phyloP scores from a whole-genome alignment of 1,140 invertebrate species.

The Daktulosphaira vitifoliae region DNA sequence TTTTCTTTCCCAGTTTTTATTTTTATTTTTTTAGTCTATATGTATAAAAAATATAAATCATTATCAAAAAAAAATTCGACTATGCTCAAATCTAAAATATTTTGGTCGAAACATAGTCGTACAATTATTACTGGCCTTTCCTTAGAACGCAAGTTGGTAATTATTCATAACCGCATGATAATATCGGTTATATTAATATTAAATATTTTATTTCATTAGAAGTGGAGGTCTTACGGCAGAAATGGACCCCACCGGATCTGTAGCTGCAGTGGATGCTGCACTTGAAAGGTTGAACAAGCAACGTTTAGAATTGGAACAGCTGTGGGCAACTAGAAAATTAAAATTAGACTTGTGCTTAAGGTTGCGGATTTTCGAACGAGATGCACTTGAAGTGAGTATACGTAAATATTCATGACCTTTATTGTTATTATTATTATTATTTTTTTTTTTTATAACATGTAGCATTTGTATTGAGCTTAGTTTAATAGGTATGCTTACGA shows the following conservation, averaged over 20 bases:
- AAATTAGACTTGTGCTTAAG: slow-evolving; percentile 85
- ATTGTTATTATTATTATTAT: slow-evolving; percentile 13
- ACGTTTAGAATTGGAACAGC: slow-evolving; percentile 78
- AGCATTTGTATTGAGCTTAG: no score
- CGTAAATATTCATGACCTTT: background rate
- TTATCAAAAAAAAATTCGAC: background rate
- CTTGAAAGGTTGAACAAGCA: slow-evolving; percentile 77
- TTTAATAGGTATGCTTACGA: no score
- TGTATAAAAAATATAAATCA: slow-evolving; percentile 16
- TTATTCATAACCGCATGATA: background rate
- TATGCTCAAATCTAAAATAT: slow-evolving; percentile 18
- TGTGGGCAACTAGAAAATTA: slow-evolving; percentile 82
- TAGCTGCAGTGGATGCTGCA: slow-evolving; percentile 76
- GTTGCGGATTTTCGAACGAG: slow-evolving; percentile 49
- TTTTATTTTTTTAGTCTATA: no score
- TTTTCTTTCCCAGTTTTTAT: no score
- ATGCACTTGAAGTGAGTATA: slow-evolving; percentile 29
- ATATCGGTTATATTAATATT: background rate
- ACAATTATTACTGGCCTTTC: background rate
- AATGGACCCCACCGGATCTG: slow-evolving; percentile 48
- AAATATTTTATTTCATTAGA: slow-evolving; percentile 39
- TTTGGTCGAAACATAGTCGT: background rate
- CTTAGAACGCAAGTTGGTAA: background rate
- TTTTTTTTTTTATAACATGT: no score
- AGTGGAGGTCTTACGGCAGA: slow-evolving; percentile 45